Conservation (phyloP, 2,113 vertebrate genomes). For the Myiozetetes cayanensis region DNA sequence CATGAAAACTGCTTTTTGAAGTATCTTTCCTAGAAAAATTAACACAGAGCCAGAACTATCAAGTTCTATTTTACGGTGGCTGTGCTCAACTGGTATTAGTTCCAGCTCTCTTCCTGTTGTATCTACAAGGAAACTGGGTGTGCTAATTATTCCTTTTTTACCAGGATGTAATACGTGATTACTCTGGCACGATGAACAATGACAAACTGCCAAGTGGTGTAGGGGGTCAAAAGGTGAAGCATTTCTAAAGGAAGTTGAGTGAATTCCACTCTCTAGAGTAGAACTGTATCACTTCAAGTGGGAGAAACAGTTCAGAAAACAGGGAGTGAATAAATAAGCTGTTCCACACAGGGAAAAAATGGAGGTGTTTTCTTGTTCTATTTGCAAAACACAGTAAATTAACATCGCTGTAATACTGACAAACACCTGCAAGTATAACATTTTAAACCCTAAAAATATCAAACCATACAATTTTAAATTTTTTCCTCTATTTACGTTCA, state of each 20-base stretch:
- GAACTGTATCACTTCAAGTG: neutral
- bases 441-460: neutral
- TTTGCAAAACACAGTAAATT: neutral
- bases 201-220: slow-evolving; percentile 9
- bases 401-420: neutral
- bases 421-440: neutral
- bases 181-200: neutral
- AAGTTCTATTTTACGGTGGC: neutral
- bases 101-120: neutral
- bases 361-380: neutral
- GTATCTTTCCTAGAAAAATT: neutral
- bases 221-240: slow-evolving; percentile 13
- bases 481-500: neutral
- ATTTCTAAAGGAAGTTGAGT: neutral
- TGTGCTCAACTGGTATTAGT: neutral
- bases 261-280: neutral
- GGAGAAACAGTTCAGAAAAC: neutral
- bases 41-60: neutral
- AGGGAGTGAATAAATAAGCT: neutral
- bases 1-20: neutral
- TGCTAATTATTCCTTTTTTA: slow-evolving; percentile 26
- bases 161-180: slow-evolving; percentile 20
- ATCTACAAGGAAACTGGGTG: neutral
- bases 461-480: neutral
- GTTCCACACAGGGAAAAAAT: neutral